Conservation (phyloP, 2,113 vertebrate genomes). For the Tylochromis polylepis region DNA sequence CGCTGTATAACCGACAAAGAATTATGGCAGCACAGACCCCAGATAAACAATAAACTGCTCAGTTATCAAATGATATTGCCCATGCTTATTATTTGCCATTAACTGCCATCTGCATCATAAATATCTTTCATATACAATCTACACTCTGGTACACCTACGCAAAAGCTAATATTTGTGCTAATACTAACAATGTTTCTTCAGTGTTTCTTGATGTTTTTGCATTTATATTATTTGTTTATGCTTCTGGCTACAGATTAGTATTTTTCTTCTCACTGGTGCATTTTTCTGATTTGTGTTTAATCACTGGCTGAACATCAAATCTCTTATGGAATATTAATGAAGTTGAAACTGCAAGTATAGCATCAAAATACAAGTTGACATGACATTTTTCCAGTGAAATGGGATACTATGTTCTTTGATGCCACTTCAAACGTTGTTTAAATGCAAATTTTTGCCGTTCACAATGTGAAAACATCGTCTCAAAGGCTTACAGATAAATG, state of each 20-base stretch:
- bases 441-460: neutral
- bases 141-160: neutral
- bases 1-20: slow-evolving; percentile 36
- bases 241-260: neutral
- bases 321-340: neutral
- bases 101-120: slow-evolving; percentile 41
- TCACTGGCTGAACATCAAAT: neutral
- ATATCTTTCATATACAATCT: neutral
- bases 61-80: neutral
- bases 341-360: neutral
- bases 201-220: neutral
- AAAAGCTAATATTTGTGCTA: neutral
- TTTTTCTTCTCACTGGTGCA: neutral
- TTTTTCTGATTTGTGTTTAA: neutral
- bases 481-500: neutral
- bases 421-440: neutral
- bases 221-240: neutral
- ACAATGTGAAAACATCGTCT: neutral
- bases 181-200: neutral
- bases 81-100: slow-evolving; percentile 7
- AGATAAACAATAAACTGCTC: slow-evolving; percentile 27
- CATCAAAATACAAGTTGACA: neutral
- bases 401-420: neutral
- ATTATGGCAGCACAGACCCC: slow-evolving; percentile 1
- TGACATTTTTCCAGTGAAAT: neutral